A percentile compares a stretch with the other conserved stretches of the same genome.
Evolutionary conservation across 1,140 invertebrate genomes (phyloP).

Genomic region (Aphidius gifuensis): DNA sequence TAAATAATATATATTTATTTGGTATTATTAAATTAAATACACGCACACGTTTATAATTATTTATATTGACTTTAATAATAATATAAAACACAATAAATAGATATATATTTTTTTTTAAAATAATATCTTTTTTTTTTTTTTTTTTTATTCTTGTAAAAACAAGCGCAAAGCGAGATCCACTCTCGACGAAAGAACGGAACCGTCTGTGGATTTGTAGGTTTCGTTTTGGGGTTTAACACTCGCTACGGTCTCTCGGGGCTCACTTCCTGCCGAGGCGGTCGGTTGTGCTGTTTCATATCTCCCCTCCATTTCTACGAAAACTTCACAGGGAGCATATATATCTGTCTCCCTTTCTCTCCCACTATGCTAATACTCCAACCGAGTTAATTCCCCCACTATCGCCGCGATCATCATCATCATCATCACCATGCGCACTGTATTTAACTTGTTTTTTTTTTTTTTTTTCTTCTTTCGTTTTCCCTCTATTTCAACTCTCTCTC

Average conservation of each 20-base stretch:
- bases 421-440: too few species aligned
- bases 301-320: too few species aligned
- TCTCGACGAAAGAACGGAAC: slow-evolving; percentile 41
- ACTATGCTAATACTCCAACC: not conserved
- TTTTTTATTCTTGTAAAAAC: slow-evolving; percentile 8
- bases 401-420: too few species aligned
- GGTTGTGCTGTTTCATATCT: not conserved
- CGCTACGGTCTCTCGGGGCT: slow-evolving; percentile 27
- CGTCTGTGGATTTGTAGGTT: slow-evolving; percentile 40
- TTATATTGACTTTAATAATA: too few species aligned
- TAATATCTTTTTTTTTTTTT: not conserved
- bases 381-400: too few species aligned
- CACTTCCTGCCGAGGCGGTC: slow-evolving; percentile 40
- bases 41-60: not conserved
- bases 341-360: slow-evolving; percentile 13
- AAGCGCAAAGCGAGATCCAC: slow-evolving; percentile 32
- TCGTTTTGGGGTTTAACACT: slow-evolving; percentile 31
- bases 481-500: slow-evolving; percentile 12
- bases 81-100: not conserved
- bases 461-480: slow-evolving; percentile 15
- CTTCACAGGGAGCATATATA: too few species aligned
- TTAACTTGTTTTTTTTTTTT: too few species aligned
- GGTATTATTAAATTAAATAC: too few species aligned
- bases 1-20: too few species aligned
- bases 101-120: not conserved